Conservation (phyloP, 2,888 invertebrate species). For the Polyommatus iphigenia region DNA sequence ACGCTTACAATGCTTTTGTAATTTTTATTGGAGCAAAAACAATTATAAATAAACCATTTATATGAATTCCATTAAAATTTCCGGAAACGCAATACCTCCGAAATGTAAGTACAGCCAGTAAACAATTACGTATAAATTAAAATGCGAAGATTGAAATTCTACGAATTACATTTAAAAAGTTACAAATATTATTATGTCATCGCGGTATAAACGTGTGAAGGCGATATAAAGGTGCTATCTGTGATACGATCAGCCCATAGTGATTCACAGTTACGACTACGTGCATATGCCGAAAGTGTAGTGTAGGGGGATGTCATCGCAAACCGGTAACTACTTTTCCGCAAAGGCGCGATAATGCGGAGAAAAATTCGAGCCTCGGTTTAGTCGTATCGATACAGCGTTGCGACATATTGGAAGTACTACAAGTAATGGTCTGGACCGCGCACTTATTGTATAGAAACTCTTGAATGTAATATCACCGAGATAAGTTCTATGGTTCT, state of each 20-base stretch:
- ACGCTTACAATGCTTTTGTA: no score
- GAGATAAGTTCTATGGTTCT: constrained; percentile 40
- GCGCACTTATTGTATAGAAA: constrained; percentile 41
- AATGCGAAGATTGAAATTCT: neutral
- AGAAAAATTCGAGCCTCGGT: constrained; percentile 58
- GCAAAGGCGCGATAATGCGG: constrained; percentile 63
- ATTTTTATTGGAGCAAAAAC: no score
- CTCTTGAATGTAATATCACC: constrained; percentile 43
- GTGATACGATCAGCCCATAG: constrained; percentile 65
- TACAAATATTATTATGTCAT: neutral
- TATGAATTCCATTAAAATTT: neutral
- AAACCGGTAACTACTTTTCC: constrained; percentile 78
- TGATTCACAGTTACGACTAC: constrained; percentile 56
- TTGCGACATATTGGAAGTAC: constrained; percentile 49
- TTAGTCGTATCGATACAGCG: constrained; percentile 50
- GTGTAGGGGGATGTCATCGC: constrained; percentile 65
- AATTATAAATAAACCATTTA: no score
- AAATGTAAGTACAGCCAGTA: neutral
- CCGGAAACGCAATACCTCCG: neutral
- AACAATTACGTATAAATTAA: neutral
- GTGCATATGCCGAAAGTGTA: constrained; percentile 48
- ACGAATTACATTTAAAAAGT: neutral
- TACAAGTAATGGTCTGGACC: constrained; percentile 42
- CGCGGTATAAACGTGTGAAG: neutral
- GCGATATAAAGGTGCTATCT: constrained; percentile 3